phyloP scores from a whole-genome alignment of 1,140 invertebrate species.

The Mactra quadrangularis region DNA sequence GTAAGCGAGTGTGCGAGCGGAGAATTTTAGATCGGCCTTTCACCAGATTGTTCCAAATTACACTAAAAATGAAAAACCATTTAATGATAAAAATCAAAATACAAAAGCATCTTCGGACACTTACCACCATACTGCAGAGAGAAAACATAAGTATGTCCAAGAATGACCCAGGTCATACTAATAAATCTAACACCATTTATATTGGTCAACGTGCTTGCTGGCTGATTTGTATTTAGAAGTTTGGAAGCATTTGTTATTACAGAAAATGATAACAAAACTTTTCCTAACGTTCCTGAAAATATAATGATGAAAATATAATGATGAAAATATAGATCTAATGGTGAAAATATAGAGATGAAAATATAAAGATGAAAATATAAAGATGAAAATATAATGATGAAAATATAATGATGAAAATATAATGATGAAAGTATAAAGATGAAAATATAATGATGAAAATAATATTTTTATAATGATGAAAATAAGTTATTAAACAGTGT shows the following conservation, averaged over 20 bases:
- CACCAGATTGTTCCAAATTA: no score
- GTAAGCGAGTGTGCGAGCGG: no score
- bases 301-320: background rate
- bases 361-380: background rate
- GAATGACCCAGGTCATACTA: slow-evolving; percentile 96
- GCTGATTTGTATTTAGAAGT: slow-evolving; percentile 68
- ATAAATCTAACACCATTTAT: slow-evolving; percentile 86
- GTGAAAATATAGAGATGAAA: background rate
- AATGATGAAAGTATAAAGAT: no score
- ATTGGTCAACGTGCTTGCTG: slow-evolving; percentile 63
- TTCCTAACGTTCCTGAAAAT: slow-evolving; percentile 62
- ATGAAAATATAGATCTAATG: background rate
- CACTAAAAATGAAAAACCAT: no score
- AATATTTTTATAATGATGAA: no score
- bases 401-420: background rate
- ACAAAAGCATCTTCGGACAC: no score
- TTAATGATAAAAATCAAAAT: no score
- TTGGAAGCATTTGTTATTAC: slow-evolving; percentile 74
- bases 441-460: no score
- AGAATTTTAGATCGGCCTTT: no score
- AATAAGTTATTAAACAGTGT: no score
- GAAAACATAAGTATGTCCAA: slow-evolving; percentile 89
- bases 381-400: background rate
- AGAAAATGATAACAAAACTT: slow-evolving; percentile 71
- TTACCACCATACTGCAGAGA: slow-evolving; percentile 83